These are phyloP conservation scores for Protodeltote pygarga DNA, from an alignment of 2,888 invertebrate species.

Conservation along the genomic window DNA sequence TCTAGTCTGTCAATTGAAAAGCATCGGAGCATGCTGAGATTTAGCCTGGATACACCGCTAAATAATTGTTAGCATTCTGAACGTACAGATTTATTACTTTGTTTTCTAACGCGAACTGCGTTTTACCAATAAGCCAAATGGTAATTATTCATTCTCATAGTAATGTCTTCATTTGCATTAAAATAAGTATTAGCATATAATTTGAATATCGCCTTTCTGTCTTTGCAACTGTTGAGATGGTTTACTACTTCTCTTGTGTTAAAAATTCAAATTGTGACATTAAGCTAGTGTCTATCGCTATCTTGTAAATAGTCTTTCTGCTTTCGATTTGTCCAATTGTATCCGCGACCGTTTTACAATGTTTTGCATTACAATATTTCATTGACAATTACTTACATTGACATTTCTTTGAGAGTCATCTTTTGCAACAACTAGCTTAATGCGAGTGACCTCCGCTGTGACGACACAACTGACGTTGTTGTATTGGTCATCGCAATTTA, in stretches of 20 bases:
- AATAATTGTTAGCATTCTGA: constrained; percentile 68
- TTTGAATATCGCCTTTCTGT: constrained; percentile 15
- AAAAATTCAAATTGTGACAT: background rate
- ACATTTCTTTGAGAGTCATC: constrained; percentile 44
- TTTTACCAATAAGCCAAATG: constrained; percentile 42
- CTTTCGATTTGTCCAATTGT: constrained; percentile 14
- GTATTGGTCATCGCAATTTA: constrained; percentile 21
- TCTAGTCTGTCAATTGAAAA: constrained; percentile 50
- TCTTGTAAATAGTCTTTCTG: constrained; percentile 3
- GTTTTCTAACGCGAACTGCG: constrained; percentile 48
- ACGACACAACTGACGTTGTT: constrained; percentile 30
- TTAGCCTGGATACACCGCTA: constrained; percentile 65
- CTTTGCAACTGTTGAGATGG: background rate
- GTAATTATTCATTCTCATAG: constrained; percentile 23
- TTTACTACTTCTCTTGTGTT: background rate
- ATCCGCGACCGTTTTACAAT: constrained; percentile 7
- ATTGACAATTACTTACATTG: constrained; percentile 37
- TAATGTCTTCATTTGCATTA: constrained; percentile 31
- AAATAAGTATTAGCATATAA: constrained; percentile 27
- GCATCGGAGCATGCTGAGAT: constrained; percentile 70
- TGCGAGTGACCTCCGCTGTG: constrained; percentile 41
- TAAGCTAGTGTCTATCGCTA: background rate
- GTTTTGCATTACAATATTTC: constrained; percentile 26
- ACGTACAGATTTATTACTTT: constrained; percentile 58
- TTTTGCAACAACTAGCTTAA: constrained; percentile 38